These are phyloP conservation scores for Yponomeuta malinellus DNA, from an alignment of 2,888 invertebrate species.

Conservation along the genomic window DNA sequence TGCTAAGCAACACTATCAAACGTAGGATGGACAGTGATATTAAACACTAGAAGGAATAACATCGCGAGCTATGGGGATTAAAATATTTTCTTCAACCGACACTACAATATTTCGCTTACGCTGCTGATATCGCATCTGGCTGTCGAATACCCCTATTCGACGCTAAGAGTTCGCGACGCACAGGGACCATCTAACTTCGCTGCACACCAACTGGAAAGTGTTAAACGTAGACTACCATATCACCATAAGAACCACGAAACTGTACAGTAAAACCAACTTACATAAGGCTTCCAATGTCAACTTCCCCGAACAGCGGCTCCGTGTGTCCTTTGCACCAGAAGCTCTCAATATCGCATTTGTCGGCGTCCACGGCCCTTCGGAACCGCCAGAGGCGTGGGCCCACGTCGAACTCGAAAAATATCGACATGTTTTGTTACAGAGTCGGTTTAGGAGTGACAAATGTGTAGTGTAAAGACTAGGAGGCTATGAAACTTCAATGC, in stretches of 20 bases:
- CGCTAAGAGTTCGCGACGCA: too few relatives aligned
- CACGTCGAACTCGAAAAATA: conserved; percentile 59
- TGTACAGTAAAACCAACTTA: conserved; percentile 29
- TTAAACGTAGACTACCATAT: too few relatives aligned
- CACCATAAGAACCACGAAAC: not conserved
- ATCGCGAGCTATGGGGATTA: too few relatives aligned
- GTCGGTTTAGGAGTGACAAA: not conserved
- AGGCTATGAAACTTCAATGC: conserved; percentile 30
- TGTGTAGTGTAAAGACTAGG: conserved; percentile 29
- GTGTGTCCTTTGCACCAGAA: conserved; percentile 37
- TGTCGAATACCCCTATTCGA: too few relatives aligned
- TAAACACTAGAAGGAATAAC: too few relatives aligned
- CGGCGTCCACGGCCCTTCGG: conserved; percentile 55
- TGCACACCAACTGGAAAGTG: too few relatives aligned
- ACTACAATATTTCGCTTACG: too few relatives aligned
- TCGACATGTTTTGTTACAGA: conserved; percentile 43
- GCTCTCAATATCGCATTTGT: conserved; percentile 44
- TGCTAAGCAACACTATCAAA: too few relatives aligned
- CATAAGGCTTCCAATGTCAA: conserved; percentile 53
- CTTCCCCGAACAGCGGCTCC: conserved; percentile 39
- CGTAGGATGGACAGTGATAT: too few relatives aligned
- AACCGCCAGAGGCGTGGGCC: conserved; percentile 45
- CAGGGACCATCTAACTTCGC: too few relatives aligned
- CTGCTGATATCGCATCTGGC: too few relatives aligned
- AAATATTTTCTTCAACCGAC: too few relatives aligned